phyloP scores from a whole-genome alignment of 2,113 vertebrate genomes.

The Lampris incognitus region DNA sequence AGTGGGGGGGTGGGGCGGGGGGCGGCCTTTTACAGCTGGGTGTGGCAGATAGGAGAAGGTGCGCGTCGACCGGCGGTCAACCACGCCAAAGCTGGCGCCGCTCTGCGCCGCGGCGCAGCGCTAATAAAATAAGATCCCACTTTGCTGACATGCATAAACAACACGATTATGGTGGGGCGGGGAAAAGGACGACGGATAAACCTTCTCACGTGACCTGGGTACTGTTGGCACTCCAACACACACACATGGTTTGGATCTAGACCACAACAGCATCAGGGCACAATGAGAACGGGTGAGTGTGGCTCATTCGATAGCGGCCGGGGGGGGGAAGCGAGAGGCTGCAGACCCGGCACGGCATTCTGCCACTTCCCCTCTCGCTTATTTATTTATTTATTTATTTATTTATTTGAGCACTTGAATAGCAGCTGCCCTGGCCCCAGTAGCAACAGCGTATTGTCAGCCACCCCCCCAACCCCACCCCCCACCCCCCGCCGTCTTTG shows the following conservation, averaged over 20 bases:
- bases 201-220: neutral
- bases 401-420: slow-evolving; percentile 15
- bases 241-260: neutral
- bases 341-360: slow-evolving; percentile 15
- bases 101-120: neutral
- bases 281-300: neutral
- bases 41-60: slow-evolving; percentile 1
- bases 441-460: slow-evolving; percentile 5
- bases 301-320: neutral
- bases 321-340: neutral
- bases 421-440: slow-evolving; percentile 28
- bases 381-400: too few species aligned
- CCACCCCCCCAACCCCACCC: too few species aligned
- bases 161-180: neutral
- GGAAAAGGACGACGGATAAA: slow-evolving; percentile 14
- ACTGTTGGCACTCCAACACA: neutral
- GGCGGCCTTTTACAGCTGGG: neutral
- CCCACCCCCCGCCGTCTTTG: slow-evolving; percentile 1
- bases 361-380: neutral
- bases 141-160: neutral
- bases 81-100: neutral
- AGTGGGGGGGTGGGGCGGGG: neutral
- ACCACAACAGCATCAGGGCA: slow-evolving; percentile 3
- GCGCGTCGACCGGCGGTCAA: neutral
- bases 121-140: neutral